Percentiles rank a stretch among this genome's conserved stretches.
Conservation (phyloP, 1,140 invertebrate species). For the Euglossa dilemma region DNA sequence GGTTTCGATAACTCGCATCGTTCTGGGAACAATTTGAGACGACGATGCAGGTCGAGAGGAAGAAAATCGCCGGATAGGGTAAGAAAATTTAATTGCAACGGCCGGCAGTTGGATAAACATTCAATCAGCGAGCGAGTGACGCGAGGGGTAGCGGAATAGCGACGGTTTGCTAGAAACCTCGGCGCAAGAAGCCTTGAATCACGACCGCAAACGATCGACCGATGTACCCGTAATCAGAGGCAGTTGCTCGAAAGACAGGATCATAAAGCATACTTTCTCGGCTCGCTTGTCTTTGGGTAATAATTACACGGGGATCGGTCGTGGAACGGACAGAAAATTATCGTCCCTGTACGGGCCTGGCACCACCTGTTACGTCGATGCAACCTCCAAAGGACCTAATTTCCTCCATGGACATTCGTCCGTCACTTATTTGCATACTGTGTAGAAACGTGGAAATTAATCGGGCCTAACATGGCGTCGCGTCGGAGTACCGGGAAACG, state of each 20-base stretch:
- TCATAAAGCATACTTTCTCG: constrained; percentile 42
- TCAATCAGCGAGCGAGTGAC: neutral
- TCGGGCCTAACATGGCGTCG: neutral
- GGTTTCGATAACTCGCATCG: neutral
- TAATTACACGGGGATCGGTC: constrained; percentile 44
- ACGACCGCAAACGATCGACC: constrained; percentile 32
- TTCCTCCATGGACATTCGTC: neutral
- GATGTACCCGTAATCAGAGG: constrained; percentile 39
- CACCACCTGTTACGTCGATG: constrained; percentile 17
- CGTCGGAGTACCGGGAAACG: too few relatives aligned
- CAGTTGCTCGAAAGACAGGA: constrained; percentile 42
- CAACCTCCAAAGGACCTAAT: constrained; percentile 2
- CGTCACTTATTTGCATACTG: constrained; percentile 11
- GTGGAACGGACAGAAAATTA: constrained; percentile 30
- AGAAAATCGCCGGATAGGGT: neutral
- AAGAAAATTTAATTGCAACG: neutral
- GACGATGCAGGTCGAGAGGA: too few relatives aligned
- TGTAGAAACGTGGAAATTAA: neutral
- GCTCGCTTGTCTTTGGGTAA: constrained; percentile 37
- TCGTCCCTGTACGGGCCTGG: neutral
- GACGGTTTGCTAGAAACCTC: constrained; percentile 14
- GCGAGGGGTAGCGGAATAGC: constrained; percentile 22
- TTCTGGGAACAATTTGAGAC: neutral
- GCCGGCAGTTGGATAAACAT: neutral
- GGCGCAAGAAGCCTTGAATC: constrained; percentile 23